These are phyloP conservation scores for Tenthredo distinguenda DNA, from an alignment of 2,888 invertebrate genomes.

Conservation along the genomic window DNA sequence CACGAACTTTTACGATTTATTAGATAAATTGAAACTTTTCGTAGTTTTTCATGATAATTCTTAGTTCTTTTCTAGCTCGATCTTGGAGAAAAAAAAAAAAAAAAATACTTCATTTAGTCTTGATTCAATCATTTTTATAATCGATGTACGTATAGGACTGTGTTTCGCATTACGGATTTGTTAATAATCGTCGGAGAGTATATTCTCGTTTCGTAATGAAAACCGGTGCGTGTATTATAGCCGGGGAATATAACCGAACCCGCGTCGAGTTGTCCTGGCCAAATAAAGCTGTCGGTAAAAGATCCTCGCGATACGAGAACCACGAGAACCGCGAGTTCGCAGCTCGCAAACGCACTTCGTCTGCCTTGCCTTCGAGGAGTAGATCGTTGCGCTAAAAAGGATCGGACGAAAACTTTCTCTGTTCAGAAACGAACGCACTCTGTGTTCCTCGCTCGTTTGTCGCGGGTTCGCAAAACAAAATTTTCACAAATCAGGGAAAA, in stretches of 20 bases:
- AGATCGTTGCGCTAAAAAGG: conserved; percentile 31
- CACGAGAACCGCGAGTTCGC: background rate
- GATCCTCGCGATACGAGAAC: conserved; percentile 20
- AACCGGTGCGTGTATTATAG: conserved; percentile 14
- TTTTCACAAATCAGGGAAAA: background rate
- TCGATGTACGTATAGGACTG: background rate
- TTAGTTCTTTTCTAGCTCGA: too few relatives aligned
- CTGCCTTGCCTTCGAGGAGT: conserved; percentile 12
- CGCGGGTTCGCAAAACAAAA: background rate
- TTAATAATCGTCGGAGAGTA: background rate
- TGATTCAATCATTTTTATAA: background rate
- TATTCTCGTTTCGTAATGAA: conserved; percentile 16
- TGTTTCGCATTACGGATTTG: background rate
- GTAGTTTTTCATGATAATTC: too few relatives aligned
- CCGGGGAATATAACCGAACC: background rate
- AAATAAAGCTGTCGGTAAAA: conserved; percentile 46
- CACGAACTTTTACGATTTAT: background rate
- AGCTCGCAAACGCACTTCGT: conserved; percentile 14
- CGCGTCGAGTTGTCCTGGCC: conserved; percentile 28
- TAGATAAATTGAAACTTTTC: too few relatives aligned
- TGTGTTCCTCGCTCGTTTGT: background rate
- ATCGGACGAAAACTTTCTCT: conserved; percentile 35
- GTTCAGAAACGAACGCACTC: background rate
- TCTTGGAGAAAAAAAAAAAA: background rate
- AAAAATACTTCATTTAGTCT: background rate